Conservation (phyloP, 1,140 invertebrate genomes). For the Neodiprion pinetum region DNA sequence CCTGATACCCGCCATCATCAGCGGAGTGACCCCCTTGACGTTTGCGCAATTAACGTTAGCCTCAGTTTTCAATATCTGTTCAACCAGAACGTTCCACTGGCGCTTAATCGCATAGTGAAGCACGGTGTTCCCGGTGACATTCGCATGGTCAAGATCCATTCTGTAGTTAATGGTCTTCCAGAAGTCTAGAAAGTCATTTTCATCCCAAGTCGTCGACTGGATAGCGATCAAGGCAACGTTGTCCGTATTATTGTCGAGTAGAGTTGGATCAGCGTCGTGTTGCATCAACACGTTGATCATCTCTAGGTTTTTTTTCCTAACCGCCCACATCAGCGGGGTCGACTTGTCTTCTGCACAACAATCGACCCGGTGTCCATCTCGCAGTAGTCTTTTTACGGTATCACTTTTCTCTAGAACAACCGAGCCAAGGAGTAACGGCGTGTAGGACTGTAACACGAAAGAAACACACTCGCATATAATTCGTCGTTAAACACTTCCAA, state of each 20-base stretch:
- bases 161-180: constrained; percentile 40
- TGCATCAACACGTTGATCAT: constrained; percentile 46
- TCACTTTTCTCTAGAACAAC: constrained; percentile 37
- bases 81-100: constrained; percentile 45
- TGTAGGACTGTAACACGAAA: constrained; percentile 28
- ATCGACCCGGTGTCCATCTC: constrained; percentile 32
- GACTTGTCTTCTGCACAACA: constrained; percentile 33
- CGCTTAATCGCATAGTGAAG: constrained; percentile 47
- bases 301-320: constrained; percentile 46
- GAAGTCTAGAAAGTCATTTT: constrained; percentile 45
- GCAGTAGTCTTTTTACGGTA: constrained; percentile 35
- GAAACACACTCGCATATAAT: constrained; percentile 9
- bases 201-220: constrained; percentile 46
- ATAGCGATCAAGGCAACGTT: constrained; percentile 48
- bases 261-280: constrained; percentile 45
- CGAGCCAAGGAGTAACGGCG: constrained; percentile 31
- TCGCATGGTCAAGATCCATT: constrained; percentile 44
- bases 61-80: constrained; percentile 32
- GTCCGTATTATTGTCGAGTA: constrained; percentile 45
- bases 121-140: constrained; percentile 45
- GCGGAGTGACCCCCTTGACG: constrained; percentile 45
- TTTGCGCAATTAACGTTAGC: constrained; percentile 41
- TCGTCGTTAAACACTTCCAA: not conserved
- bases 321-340: constrained; percentile 50
- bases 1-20: constrained; percentile 46